These are phyloP conservation scores for Gila orcuttii DNA, from an alignment of 2,113 vertebrate genomes.

Conservation along the genomic window DNA sequence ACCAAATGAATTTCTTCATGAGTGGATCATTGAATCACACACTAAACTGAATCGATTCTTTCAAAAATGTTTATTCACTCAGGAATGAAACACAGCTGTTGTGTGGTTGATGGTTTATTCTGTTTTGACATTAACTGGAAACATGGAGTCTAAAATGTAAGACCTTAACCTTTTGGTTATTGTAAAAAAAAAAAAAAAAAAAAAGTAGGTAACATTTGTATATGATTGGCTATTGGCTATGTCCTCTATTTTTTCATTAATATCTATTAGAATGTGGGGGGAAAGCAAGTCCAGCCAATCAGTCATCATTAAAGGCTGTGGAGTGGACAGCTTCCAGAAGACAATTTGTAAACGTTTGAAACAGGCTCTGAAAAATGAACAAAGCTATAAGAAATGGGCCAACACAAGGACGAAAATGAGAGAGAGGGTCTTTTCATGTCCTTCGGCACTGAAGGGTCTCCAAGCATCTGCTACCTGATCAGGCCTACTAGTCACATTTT, in stretches of 20 bases:
- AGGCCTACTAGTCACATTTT: constrained; percentile 29
- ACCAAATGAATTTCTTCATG: not conserved
- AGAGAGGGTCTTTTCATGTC: constrained; percentile 1
- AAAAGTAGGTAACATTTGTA: not conserved
- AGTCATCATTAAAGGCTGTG: not conserved
- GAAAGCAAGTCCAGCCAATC: not conserved
- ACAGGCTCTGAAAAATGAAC: not conserved
- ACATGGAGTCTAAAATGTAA: not conserved
- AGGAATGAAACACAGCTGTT: not conserved
- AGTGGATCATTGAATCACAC: not conserved
- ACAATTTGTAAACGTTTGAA: constrained; percentile 15
- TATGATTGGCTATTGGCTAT: constrained; percentile 1
- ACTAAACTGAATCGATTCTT: not conserved
- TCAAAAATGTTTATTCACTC: not conserved
- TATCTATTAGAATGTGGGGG: constrained; percentile 13
- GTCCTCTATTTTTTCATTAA: constrained; percentile 17
- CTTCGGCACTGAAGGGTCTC: constrained; percentile 36
- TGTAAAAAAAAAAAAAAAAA: not conserved
- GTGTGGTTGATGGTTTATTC: not conserved
- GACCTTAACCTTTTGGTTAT: not conserved
- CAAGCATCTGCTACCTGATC: constrained; percentile 48
- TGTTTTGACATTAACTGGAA: not conserved
- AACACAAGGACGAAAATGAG: constrained; percentile 7
- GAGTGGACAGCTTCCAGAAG: not conserved
- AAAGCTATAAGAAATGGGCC: constrained; percentile 10